Conservation (phyloP, 1,140 invertebrate genomes). For the Drosophila subpulchrella region DNA sequence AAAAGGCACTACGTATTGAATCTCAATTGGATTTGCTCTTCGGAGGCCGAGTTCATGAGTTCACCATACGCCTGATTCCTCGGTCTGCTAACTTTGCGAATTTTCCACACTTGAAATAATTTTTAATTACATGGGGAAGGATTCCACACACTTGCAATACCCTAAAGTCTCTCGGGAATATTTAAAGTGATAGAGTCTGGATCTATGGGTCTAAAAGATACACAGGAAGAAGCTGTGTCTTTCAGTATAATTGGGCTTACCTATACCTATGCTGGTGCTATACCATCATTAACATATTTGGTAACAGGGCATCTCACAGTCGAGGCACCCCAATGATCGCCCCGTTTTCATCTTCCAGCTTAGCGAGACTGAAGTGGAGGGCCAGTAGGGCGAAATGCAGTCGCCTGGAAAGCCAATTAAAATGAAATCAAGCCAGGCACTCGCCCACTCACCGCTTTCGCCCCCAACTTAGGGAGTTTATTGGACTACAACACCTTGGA, state of each 20-base stretch:
- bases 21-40: slow-evolving; percentile 12
- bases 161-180: background rate
- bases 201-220: too few relatives aligned
- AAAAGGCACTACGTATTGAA: slow-evolving; percentile 18
- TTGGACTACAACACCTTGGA: slow-evolving; percentile 67
- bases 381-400: slow-evolving; percentile 15
- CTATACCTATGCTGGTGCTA: background rate
- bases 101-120: slow-evolving; percentile 43
- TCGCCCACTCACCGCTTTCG: slow-evolving; percentile 8
- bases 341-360: background rate
- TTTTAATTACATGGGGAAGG: slow-evolving; percentile 38
- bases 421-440: slow-evolving; percentile 47
- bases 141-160: slow-evolving; percentile 6
- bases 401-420: slow-evolving; percentile 53
- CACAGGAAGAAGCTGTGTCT: too few relatives aligned
- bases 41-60: background rate
- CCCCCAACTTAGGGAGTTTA: slow-evolving; percentile 54
- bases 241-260: too few relatives aligned
- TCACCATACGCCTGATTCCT: slow-evolving; percentile 13
- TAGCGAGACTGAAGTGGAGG: background rate
- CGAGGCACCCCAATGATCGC: background rate
- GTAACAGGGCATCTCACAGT: background rate
- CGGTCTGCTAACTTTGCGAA: slow-evolving; percentile 25
- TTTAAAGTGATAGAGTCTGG: too few relatives aligned
- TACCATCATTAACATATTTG: background rate